Base-by-base conservation (phyloP, 2,797 vertebrate species). In the Siniperca scherzeri region DNA sequence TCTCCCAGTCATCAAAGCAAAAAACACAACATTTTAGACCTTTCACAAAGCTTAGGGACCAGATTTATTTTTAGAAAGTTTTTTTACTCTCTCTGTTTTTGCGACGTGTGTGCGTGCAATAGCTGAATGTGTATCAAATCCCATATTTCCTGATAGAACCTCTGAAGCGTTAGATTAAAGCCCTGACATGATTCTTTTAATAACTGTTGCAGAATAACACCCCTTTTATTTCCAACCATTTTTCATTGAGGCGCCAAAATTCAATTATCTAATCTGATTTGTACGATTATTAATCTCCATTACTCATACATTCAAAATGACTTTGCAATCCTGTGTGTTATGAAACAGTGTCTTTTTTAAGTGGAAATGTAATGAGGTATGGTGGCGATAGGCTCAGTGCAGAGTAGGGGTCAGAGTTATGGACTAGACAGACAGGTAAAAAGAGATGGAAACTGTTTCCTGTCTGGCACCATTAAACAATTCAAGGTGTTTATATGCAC, bases 261-360 rank as follows among this genome's bases (percentile, higher is more conserved):
- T 94, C 88, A 94, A 93, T 94, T 89, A 95, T 92, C 86, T 88
- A 83, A 90, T 92, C 88, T 93, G 90, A 95, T 94, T 92, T 87
- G 75, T 91, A 74, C 55, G 82, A 92, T 90, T 92, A 94, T 94
- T 91, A 91, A 93, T 95, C 91, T 94, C 90, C 88, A 87, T 91
- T 92, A 87, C 86, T 91, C 88, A 87, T 85, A 86, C 70, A 88
- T 87, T 91, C 60, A 74, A 74, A 91, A 86, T 88, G 64, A 78
- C 79, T 90, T 87, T 68, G 74, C 83, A 81, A 44, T 90, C 62
- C 71, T 74, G 60, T 56, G 74, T 78, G 79, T 77, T 77, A 80
- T 40, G 81, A 82, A 85, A 83, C 27, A 19, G 8, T 70, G 36
- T 78, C 4, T 81, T 86, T 69, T 84, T 40, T 25, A 82, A 77